These are phyloP conservation scores for Rhineura floridana DNA, from an alignment of 2,113 vertebrate species.

Conservation along the genomic window DNA sequence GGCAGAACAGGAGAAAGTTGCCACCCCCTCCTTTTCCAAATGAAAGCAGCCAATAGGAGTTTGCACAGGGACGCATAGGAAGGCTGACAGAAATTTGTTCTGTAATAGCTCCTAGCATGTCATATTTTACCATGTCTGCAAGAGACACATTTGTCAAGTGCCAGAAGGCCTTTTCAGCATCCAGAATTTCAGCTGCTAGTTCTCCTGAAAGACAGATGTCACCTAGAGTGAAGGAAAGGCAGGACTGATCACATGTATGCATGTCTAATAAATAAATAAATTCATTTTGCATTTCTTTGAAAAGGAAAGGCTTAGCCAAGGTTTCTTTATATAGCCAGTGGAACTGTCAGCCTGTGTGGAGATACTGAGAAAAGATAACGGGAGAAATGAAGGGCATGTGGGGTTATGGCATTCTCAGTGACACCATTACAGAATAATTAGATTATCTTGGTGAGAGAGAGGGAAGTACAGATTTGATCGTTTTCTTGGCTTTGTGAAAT, in stretches of 20 bases:
- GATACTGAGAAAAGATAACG: background rate
- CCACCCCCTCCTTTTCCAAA: background rate
- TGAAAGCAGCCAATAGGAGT: background rate
- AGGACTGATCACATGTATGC: background rate
- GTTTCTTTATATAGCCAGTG: background rate
- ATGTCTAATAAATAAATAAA: background rate
- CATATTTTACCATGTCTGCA: constrained; percentile 3
- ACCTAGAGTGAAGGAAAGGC: background rate
- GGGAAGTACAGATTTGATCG: background rate
- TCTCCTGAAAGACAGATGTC: background rate
- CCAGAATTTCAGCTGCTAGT: background rate
- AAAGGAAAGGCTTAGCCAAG: background rate
- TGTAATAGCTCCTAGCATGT: background rate
- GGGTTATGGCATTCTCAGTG: background rate
- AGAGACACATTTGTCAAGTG: background rate
- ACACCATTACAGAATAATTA: background rate
- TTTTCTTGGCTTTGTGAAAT: no score
- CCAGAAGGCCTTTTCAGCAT: background rate
- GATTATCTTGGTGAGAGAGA: background rate
- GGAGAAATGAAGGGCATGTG: background rate
- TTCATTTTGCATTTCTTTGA: background rate
- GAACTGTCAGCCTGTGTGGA: background rate
- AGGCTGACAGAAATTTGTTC: background rate
- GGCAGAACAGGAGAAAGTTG: no score
- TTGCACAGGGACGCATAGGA: background rate